Conservation (phyloP, 1,140 invertebrate genomes). For the Lasioglossum albipes region DNA sequence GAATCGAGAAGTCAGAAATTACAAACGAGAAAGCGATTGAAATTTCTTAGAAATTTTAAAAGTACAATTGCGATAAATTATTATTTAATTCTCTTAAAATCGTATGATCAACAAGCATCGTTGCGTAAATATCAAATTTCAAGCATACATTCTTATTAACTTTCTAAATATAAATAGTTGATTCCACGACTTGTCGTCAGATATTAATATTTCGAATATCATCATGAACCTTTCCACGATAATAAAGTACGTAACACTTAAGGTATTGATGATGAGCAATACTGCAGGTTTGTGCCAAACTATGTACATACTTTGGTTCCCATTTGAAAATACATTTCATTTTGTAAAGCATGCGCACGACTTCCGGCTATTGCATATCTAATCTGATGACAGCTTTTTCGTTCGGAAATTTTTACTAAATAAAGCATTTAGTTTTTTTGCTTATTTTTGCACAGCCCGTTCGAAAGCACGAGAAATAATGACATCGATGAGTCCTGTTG, state of each 20-base stretch:
- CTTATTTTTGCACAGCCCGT: conserved; percentile 40
- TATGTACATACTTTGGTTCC: not conserved
- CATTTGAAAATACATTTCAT: conserved; percentile 19
- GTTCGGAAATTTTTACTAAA: no score
- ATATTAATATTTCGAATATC: not conserved
- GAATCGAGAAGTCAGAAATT: no score
- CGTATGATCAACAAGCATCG: not conserved
- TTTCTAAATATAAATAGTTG: not conserved
- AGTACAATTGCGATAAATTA: no score
- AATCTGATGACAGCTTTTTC: conserved; percentile 11
- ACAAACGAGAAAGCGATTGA: no score
- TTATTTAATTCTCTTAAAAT: not conserved
- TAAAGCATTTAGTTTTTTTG: no score
- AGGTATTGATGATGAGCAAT: not conserved
- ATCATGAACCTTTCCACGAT: not conserved
- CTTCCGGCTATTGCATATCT: conserved; percentile 6
- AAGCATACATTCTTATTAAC: not conserved
- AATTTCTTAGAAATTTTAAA: no score
- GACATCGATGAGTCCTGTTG: conserved; percentile 83
- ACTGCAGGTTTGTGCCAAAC: not conserved
- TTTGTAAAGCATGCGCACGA: conserved; percentile 42
- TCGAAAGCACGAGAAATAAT: conserved; percentile 70
- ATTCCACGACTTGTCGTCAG: not conserved
- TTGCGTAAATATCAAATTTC: not conserved
- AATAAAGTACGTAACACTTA: not conserved